Base-by-base conservation (phyloP, 2,113 vertebrate genomes). In the Pimephales promelas region DNA sequence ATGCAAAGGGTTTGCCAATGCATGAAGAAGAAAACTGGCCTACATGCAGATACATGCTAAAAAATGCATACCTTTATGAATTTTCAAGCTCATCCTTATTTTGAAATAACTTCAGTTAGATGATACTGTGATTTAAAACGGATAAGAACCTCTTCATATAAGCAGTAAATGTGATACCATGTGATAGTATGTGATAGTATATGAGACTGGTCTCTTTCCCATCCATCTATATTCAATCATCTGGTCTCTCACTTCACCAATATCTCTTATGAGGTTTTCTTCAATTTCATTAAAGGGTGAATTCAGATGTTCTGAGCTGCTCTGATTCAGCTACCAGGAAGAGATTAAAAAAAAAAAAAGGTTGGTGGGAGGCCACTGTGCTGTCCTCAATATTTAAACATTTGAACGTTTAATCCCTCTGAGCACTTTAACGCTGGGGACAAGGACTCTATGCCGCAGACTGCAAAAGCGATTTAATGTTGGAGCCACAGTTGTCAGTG, bases 331-430 rank as follows among this genome's bases (percentile, higher is more conserved):
- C 66, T 49, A 61, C 26, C 16, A 88, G 68, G 64, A 77, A 59
- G 86, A 89, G 86, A 91, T 85, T 90, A 31, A 31, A 87, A 91
- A 91, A 87, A 84, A 22, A 75, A 56, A 6, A 54, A 81, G 64
- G 81, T 81, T 84, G 88, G 86, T 86, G 81, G 87, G 88, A 82
- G 31, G 81, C 62, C 71, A 83, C 66, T 82, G 78, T 52, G 79
- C 81, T 79, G 83, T 81, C 84, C 89, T 91, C 86, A 92, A 89
- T 92, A 90, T 92, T 92, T 91, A 89, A 92, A 85, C 43, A 89
- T 90, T 89, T 90, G 90, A 90, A 82, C 86, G 82, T 84, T 86
- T 87, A 79, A 85, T 72, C 81, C 64, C 22, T 11, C 14, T 52
- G 49, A 72, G 86, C 28, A 28, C 68, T 84, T 78, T 82, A 64